Evolutionary conservation across 2,113 vertebrate species (phyloP).

Genomic region (Gadus chalcogrammus): DNA sequence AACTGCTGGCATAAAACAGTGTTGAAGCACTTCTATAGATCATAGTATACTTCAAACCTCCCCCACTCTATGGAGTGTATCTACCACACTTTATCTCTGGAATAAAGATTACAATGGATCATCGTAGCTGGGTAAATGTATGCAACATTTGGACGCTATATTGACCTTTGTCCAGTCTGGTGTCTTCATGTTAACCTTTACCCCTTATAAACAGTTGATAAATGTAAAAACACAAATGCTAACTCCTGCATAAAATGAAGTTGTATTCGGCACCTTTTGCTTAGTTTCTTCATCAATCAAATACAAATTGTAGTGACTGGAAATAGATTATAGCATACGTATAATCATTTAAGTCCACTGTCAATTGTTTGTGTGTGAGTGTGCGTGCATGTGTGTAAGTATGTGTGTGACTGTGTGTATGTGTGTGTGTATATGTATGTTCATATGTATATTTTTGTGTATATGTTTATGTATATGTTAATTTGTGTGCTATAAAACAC

Average conservation of each 20-base stretch:
- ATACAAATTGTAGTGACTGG: background rate
- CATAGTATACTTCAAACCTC: background rate
- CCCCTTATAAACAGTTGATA: constrained; percentile 61
- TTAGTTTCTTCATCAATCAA: constrained; percentile 1
- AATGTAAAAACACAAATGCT: constrained; percentile 34
- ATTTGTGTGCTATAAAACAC: too few relatives aligned
- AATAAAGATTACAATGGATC: constrained; percentile 34
- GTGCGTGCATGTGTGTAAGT: background rate
- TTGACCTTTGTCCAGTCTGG: constrained; percentile 64
- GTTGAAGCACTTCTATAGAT: background rate
- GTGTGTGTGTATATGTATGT: background rate
- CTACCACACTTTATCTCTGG: constrained; percentile 23
- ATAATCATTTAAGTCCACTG: too few relatives aligned
- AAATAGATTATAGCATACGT: too few relatives aligned
- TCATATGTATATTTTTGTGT: too few relatives aligned
- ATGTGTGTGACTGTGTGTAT: background rate
- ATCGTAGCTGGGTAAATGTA: constrained; percentile 35
- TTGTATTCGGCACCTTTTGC: constrained; percentile 21
- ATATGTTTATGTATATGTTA: too few relatives aligned
- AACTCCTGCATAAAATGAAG: constrained; percentile 5
- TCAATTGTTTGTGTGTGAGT: background rate
- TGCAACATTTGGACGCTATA: constrained; percentile 24
- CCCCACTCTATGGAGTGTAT: constrained; percentile 15
- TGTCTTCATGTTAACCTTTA: constrained; percentile 58
- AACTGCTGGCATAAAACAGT: too few relatives aligned